Base-by-base conservation (phyloP, 2,113 vertebrate species). In the Dipodomys ordii region DNA sequence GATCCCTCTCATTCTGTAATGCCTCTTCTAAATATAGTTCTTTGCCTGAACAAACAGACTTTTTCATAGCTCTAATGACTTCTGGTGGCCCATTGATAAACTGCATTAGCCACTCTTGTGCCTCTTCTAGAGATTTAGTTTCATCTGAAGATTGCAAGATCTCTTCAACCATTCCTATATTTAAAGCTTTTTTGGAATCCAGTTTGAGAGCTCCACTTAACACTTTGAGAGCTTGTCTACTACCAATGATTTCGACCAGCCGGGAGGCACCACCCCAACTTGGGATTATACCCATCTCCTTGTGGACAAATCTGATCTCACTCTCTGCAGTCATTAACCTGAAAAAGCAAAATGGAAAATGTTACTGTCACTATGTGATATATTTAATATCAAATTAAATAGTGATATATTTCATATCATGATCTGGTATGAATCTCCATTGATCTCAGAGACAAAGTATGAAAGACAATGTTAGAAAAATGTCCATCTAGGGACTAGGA, bases 261-360 rank as follows among this genome's bases (percentile, higher is more conserved):
- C 99, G 97, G 0, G 99, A 97, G 0, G 98, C 97, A 20, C 99
- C 99, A 0, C 99, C 99, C 99, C 99, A 99, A 92, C 99, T 99
- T 2, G 99, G 99, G 69, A 99, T 98, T 97, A 99, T 98, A 3
- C 99, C 99, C 99, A 99, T 99, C 77, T 98, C 98, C 97, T 99
- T 99, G 84, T 99, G 99, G 88, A 99, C 99, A 96, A 99, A 99
- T 86, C 99, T 98, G 96, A 99, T 99, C 90, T 99, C 98, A 65
- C 99, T 99, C 71, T 97, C 98, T 5, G 97, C 88, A 1, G 98
- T 98, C 99, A 99, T 99, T 96, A 99, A 97, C 96, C 99, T 99
- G 97, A 2, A 91, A 90, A 77, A 32, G 2, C 95, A 73, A 74
- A 78, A 86, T 44, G 16, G 23, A 68, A 81, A 87, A 78, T 9